Percentiles rank a stretch among this genome's conserved stretches.
phyloP scores from a whole-genome alignment of 2,797 vertebrate genomes.

The Sebastes trivittatus region DNA sequence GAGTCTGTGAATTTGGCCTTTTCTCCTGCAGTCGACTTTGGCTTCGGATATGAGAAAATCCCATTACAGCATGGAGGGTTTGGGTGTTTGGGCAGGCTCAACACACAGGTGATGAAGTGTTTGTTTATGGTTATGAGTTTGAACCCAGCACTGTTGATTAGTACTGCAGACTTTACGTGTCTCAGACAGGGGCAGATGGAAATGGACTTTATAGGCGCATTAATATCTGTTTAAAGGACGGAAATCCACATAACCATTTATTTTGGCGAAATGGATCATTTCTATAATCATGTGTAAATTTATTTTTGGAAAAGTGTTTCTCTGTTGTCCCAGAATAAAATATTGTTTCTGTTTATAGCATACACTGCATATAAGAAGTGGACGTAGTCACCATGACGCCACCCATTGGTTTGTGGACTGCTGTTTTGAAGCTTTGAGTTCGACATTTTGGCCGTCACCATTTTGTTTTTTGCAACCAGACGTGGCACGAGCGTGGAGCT shows the following conservation, averaged over 20 bases:
- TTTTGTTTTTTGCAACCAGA: neutral
- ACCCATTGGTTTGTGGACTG: too few species aligned
- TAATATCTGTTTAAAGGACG: conserved; percentile 31
- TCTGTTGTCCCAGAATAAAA: neutral
- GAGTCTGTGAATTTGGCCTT: conserved; percentile 64
- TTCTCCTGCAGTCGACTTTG: conserved; percentile 58
- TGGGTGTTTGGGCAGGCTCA: conserved; percentile 72
- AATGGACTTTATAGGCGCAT: conserved; percentile 36
- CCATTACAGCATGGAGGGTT: conserved; percentile 75
- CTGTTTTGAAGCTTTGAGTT: too few species aligned
- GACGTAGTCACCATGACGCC: too few species aligned
- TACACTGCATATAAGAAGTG: neutral
- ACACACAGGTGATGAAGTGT: conserved; percentile 79
- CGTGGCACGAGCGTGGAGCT: rapidly evolving
- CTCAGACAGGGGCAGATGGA: conserved; percentile 61
- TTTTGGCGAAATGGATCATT: neutral
- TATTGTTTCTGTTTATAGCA: neutral
- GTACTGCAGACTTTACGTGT: conserved; percentile 70
- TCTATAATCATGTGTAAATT: neutral
- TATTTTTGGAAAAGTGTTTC: neutral
- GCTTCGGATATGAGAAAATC: conserved; percentile 63
- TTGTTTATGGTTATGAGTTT: conserved; percentile 83
- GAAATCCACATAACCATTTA: conserved; percentile 23
- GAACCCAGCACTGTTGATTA: conserved; percentile 77
- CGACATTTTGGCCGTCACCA: too few species aligned